Evolutionary conservation across 2,888 invertebrate genomes (phyloP), one percentile per base, ranked within the genome.

Genomic region (Adineta ricciae): DNA sequence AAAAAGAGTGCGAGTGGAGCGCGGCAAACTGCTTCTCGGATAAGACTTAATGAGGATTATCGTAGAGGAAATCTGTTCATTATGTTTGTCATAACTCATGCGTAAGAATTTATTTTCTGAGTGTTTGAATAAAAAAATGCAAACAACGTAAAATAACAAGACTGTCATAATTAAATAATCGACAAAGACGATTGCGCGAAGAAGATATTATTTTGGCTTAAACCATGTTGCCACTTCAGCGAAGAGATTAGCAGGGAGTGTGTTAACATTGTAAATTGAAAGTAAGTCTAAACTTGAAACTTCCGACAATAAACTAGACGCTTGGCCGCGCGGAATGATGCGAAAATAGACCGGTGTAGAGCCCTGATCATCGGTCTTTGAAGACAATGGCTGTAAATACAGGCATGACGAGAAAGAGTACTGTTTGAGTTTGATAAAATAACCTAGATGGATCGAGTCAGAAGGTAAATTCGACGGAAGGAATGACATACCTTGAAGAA

Each of bases 251-350:
- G 64, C 64, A 2, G 83, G 84, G 38, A 83, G 64, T 46, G 52
- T 49, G 36, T 85, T 85, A 24, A 83, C 84, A 85, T 85, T 85
- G 32, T 83, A 85, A 88, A 91, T 91, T 84, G 89, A 87, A 86
- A 90, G 91, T 64, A 91, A 87, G 87, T 91, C 91, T 52, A 91
- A 86, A 14, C 91, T 90, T 86, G 91, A 91, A 52, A 91, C 89
- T 87, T 91, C 91, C 32, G 90, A 89, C 38, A 89, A 87, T 0
- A 89, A 86, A 46, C 89, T 89, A 19, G 89, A 88, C 83, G 90
- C 89, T 46, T 89, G 88, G 14, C 91, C 91, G 86, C 91, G 87
- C 4, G 90, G 90, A 16, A 90, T 89, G 50, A 91, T 88, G 32
- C 91, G 87, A 32, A 90, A 89, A 85, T 90, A 88, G 7, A 90